Conservation (phyloP, 2,113 vertebrate species). For the Tragelaphus imberbis region DNA sequence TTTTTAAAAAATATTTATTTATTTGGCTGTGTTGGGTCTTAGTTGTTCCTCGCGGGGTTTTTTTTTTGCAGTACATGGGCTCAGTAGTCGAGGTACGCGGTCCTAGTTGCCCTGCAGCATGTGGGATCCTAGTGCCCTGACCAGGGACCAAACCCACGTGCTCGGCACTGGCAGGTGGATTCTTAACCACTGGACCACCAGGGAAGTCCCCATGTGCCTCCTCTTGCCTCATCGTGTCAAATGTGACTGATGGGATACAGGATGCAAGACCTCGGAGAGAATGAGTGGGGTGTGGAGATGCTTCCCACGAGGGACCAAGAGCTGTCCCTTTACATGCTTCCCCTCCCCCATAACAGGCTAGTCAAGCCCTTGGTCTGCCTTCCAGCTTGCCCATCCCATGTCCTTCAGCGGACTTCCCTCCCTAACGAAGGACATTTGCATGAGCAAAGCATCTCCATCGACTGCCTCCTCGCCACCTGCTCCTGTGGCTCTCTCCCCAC, state of each 20-base stretch:
- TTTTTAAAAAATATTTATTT: background rate
- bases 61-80: background rate
- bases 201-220: background rate
- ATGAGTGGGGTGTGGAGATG: background rate
- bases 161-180: background rate
- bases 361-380: background rate
- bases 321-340: accelerated
- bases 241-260: accelerated
- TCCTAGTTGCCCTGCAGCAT: background rate
- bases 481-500: slow-evolving; percentile 52
- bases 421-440: slow-evolving; percentile 9
- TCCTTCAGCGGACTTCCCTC: slow-evolving; percentile 40
- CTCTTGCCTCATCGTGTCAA: background rate
- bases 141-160: background rate
- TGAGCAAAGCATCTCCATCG: background rate
- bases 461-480: slow-evolving; percentile 55
- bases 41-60: accelerated
- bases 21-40: background rate
- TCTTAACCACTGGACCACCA: background rate
- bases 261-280: background rate
- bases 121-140: background rate
- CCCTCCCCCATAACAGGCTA: background rate
- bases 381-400: background rate
- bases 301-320: background rate
- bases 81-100: accelerated